phyloP scores from a whole-genome alignment of 2,797 vertebrate genomes.

The Chaetophractus vellerosus region DNA sequence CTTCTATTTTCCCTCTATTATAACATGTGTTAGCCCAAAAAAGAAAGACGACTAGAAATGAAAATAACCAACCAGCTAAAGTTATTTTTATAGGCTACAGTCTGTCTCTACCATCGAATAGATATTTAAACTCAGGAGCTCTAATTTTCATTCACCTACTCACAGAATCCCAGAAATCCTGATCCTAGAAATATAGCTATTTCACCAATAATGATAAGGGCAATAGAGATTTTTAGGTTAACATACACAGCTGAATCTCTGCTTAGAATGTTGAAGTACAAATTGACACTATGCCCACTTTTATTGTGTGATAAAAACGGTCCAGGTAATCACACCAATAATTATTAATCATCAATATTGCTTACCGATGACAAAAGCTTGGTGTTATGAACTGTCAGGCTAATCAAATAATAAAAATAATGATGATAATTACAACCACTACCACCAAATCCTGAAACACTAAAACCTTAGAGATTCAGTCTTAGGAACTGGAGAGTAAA shows the following conservation, averaged over 20 bases:
- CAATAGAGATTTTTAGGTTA: constrained; percentile 31
- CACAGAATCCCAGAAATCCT: not conserved
- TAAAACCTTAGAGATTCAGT: not conserved
- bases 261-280: not conserved
- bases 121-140: not conserved
- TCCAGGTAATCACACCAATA: not conserved
- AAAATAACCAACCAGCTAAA: not conserved
- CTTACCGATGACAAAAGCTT: not conserved
- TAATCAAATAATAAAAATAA: constrained; percentile 46
- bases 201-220: not conserved
- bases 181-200: not conserved
- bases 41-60: not conserved
- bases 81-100: not conserved
- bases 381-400: not conserved
- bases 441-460: constrained; percentile 30
- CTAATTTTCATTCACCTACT: not conserved
- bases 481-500: not conserved
- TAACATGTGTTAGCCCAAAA: not conserved
- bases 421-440: not conserved
- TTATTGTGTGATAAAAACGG: constrained; percentile 55
- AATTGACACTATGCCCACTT: not conserved
- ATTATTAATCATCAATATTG: constrained; percentile 3
- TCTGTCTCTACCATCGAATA: not conserved
- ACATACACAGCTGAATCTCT: not conserved
- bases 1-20: not conserved